Percentiles rank a stretch among this genome's conserved stretches.
phyloP scores from a whole-genome alignment of 1,140 invertebrate species.

The Drosophila sturtevanti region DNA sequence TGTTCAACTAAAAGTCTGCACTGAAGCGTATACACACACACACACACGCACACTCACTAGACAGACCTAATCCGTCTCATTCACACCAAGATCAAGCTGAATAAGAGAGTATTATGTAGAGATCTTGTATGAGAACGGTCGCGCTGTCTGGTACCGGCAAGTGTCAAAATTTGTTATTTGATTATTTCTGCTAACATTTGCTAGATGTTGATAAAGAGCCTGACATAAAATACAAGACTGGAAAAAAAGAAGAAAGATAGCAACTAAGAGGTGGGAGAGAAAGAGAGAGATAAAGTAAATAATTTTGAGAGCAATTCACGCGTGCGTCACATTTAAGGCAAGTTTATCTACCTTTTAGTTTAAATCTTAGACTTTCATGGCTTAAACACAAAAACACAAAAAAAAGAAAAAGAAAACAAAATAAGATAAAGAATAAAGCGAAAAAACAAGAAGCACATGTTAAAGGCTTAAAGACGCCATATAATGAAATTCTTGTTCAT shows the following conservation, averaged over 20 bases:
- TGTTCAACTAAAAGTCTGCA: conserved; percentile 22
- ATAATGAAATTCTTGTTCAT: conserved; percentile 31
- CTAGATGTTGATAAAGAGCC: conserved; percentile 6
- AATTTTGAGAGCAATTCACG: not conserved
- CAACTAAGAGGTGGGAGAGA: too few relatives aligned
- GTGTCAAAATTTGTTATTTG: conserved; percentile 49
- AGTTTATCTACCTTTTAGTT: not conserved
- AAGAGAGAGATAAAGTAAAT: too few relatives aligned
- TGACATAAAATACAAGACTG: not conserved
- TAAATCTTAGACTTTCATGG: conserved; percentile 20
- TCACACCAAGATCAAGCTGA: conserved; percentile 28
- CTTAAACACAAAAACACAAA: conserved; percentile 25
- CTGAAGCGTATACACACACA: conserved; percentile 29
- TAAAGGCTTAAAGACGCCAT: not conserved
- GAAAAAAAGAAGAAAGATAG: too few relatives aligned
- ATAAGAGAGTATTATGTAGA: conserved; percentile 3
- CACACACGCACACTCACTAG: too few relatives aligned
- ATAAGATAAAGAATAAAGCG: too few relatives aligned
- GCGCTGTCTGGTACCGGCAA: conserved; percentile 47
- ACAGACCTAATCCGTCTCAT: conserved; percentile 41
- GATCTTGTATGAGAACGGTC: conserved; percentile 18
- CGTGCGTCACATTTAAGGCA: conserved; percentile 31
- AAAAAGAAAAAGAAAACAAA: too few relatives aligned
- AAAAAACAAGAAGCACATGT: conserved; percentile 1
- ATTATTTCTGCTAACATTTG: conserved; percentile 55